phyloP scores from a whole-genome alignment of 53 echinoderm and acorn worm species.

The Paracentrotus lividus region DNA sequence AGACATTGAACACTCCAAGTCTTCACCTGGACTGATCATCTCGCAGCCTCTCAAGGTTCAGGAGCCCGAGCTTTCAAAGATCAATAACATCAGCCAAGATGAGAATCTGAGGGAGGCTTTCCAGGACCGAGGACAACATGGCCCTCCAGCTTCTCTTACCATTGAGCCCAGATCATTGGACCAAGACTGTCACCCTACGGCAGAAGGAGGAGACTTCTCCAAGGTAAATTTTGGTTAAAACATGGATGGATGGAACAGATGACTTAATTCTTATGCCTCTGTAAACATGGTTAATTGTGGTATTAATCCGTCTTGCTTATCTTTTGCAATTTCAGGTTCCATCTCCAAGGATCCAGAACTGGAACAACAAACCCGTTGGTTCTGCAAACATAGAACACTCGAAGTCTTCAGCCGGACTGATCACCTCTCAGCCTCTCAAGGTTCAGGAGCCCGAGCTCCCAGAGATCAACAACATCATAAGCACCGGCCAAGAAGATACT shows the following conservation, averaged over 20 bases:
- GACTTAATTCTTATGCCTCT: no score
- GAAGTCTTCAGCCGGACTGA: not conserved
- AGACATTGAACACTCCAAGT: not conserved
- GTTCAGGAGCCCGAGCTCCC: not conserved
- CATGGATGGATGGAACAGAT: no score
- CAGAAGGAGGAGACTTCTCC: slow-evolving; percentile 1
- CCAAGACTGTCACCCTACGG: not conserved
- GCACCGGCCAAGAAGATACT: no score
- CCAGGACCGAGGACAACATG: not conserved
- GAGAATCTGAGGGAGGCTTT: not conserved
- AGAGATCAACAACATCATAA: not conserved
- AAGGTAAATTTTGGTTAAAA: not conserved
- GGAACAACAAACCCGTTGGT: not conserved
- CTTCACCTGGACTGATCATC: not conserved
- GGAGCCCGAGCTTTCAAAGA: not conserved
- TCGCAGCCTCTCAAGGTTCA: not conserved
- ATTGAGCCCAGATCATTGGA: not conserved
- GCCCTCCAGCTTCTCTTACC: not conserved
- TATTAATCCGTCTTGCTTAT: no score
- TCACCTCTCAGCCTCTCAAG: not conserved
- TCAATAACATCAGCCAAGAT: not conserved
- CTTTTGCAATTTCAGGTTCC: no score
- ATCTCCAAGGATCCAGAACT: not conserved
- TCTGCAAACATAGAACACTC: not conserved
- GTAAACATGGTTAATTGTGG: no score